Percentiles rank a stretch among this genome's conserved stretches.
phyloP scores from a whole-genome alignment of 23 tunicate genomes.

The Diplosoma virens region DNA sequence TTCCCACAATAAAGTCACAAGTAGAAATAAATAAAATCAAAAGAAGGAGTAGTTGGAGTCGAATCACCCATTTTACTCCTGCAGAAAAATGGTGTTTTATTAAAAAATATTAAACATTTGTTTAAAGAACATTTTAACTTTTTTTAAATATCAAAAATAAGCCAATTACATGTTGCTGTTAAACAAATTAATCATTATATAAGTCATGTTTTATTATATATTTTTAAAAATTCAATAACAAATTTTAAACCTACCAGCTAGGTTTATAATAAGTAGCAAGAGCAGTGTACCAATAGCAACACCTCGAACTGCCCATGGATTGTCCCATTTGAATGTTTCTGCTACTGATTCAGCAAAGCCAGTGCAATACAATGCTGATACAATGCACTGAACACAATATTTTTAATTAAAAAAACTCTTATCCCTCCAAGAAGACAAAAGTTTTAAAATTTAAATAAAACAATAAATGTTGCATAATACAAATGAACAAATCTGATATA shows the following conservation, averaged over 20 bases:
- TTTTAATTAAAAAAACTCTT: background rate
- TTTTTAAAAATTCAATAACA: too few relatives aligned
- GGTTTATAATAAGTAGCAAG: slow-evolving; percentile 69
- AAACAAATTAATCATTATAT: background rate
- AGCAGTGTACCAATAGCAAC: slow-evolving; percentile 77
- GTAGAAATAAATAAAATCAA: slow-evolving; percentile 74
- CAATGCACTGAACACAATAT: slow-evolving; percentile 57
- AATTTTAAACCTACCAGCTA: slow-evolving; percentile 74
- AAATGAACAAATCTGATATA: background rate
- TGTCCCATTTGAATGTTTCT: slow-evolving; percentile 62
- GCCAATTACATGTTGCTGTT: background rate
- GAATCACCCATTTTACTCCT: slow-evolving; percentile 95
- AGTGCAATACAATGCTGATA: slow-evolving; percentile 84
- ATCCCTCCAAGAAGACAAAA: background rate
- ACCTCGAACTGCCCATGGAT: slow-evolving; percentile 89
- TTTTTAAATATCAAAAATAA: too few relatives aligned
- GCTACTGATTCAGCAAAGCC: slow-evolving; percentile 97
- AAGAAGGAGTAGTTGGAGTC: slow-evolving; percentile 71
- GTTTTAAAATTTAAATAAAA: background rate
- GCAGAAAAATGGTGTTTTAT: too few relatives aligned
- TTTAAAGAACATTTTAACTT: too few relatives aligned
- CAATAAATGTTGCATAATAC: background rate
- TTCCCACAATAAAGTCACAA: slow-evolving; percentile 82
- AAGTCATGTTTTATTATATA: too few relatives aligned
- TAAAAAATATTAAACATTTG: too few relatives aligned